Conservation (phyloP, 2,888 invertebrate genomes). For the Sminthurinus aureus region DNA sequence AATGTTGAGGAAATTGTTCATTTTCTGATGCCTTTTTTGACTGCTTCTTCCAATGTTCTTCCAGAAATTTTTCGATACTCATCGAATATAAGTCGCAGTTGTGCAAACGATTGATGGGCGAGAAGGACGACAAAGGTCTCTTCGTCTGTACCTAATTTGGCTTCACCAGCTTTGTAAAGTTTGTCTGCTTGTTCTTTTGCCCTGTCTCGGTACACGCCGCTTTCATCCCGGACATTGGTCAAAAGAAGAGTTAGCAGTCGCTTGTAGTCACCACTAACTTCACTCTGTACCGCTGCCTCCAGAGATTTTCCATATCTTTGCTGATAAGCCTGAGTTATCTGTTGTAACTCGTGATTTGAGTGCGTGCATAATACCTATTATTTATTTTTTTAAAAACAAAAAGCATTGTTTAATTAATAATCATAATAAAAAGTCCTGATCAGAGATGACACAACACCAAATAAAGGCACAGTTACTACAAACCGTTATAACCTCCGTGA, state of each 20-base stretch:
- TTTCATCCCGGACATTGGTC: slow-evolving; percentile 62
- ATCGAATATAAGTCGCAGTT: slow-evolving; percentile 74
- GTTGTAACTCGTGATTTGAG: slow-evolving; percentile 72
- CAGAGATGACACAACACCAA: background rate
- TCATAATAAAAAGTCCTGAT: background rate
- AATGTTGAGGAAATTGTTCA: no score
- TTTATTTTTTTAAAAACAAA: background rate
- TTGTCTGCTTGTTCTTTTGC: slow-evolving; percentile 78
- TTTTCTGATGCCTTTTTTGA: no score
- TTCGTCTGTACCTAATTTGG: slow-evolving; percentile 76
- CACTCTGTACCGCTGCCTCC: slow-evolving; percentile 77
- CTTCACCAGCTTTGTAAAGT: slow-evolving; percentile 69
- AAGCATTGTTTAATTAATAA: background rate
- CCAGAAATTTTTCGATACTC: slow-evolving; percentile 78
- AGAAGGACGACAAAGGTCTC: slow-evolving; percentile 73
- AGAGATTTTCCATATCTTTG: slow-evolving; percentile 63
- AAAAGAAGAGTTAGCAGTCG: slow-evolving; percentile 77
- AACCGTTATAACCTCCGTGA: slow-evolving; percentile 60
- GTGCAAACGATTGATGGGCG: slow-evolving; percentile 77
- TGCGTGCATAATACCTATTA: slow-evolving; percentile 68
- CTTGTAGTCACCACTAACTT: slow-evolving; percentile 81
- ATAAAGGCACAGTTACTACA: slow-evolving; percentile 15
- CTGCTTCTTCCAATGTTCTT: slow-evolving; percentile 76
- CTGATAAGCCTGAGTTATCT: slow-evolving; percentile 72
- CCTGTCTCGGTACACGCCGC: slow-evolving; percentile 60